A percentile compares a stretch with the other conserved stretches of the same genome.
Evolutionary conservation across 2,888 invertebrate species (phyloP).

Genomic region (Chloroclysta siterata): DNA sequence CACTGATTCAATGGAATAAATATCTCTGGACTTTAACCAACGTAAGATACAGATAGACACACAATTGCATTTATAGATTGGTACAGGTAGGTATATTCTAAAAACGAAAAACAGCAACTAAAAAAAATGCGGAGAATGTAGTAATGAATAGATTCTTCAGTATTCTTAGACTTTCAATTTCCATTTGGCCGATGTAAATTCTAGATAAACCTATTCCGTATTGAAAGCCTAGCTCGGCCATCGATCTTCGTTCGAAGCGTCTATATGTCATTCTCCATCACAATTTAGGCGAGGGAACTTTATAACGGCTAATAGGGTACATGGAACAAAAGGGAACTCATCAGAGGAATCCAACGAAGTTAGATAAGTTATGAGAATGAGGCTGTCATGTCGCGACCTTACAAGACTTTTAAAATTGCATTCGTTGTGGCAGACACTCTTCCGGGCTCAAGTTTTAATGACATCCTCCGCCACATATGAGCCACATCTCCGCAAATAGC

Average conservation of each 20-base stretch:
- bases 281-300: conserved; percentile 20
- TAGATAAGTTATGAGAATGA: conserved; percentile 23
- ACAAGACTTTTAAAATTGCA: conserved; percentile 36
- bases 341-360: conserved; percentile 22
- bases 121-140: too few species aligned
- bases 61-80: too few species aligned
- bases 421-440: conserved; percentile 27
- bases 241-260: conserved; percentile 23
- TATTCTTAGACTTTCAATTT: conserved; percentile 11
- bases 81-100: too few species aligned
- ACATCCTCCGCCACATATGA: conserved; percentile 32
- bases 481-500: conserved; percentile 22
- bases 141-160: too few species aligned
- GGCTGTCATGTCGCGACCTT: conserved; percentile 18
- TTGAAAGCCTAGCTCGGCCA: conserved; percentile 16
- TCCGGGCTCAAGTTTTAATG: conserved; percentile 37
- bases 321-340: conserved; percentile 11
- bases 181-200: conserved; percentile 12
- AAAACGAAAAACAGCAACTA: too few species aligned
- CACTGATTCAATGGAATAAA: too few species aligned
- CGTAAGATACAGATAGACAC: too few species aligned
- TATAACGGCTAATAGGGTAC: conserved; percentile 13
- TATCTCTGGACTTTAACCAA: too few species aligned
- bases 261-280: conserved; percentile 25
- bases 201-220: conserved; percentile 22